phyloP scores from a whole-genome alignment of 2,113 vertebrate species.

The Mohoua ochrocephala region DNA sequence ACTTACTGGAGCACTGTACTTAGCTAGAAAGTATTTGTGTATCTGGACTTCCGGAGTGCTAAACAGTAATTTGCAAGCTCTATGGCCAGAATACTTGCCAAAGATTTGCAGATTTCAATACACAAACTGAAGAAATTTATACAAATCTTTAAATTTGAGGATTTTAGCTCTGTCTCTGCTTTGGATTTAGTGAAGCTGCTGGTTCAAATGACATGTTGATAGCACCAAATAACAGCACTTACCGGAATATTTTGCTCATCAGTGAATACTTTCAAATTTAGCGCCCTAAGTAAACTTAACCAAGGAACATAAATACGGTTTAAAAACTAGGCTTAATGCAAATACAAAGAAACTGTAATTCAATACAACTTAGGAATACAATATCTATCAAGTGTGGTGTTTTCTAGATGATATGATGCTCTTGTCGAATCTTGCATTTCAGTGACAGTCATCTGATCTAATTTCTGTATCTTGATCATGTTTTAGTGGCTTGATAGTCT shows the following conservation, averaged over 20 bases:
- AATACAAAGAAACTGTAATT: not conserved
- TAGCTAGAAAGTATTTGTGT: not conserved
- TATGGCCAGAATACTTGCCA: not conserved
- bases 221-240: not conserved
- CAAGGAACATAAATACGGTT: not conserved
- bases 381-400: rapidly evolving
- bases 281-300: not conserved
- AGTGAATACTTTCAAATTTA: not conserved
- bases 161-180: not conserved
- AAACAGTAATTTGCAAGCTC: not conserved
- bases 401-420: not conserved
- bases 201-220: not conserved
- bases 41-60: not conserved
- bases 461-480: not conserved
- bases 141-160: not conserved
- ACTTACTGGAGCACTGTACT: not conserved
- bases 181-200: not conserved
- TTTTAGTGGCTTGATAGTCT: not conserved
- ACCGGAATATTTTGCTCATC: not conserved
- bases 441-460: not conserved
- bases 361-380: not conserved
- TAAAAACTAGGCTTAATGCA: not conserved
- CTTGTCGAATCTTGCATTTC: not conserved
- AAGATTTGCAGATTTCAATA: not conserved
- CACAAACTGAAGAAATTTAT: not conserved